A percentile compares a stretch with the other conserved stretches of the same genome.
phyloP scores from a whole-genome alignment of 2,888 invertebrate genomes.

The Bibio marci region DNA sequence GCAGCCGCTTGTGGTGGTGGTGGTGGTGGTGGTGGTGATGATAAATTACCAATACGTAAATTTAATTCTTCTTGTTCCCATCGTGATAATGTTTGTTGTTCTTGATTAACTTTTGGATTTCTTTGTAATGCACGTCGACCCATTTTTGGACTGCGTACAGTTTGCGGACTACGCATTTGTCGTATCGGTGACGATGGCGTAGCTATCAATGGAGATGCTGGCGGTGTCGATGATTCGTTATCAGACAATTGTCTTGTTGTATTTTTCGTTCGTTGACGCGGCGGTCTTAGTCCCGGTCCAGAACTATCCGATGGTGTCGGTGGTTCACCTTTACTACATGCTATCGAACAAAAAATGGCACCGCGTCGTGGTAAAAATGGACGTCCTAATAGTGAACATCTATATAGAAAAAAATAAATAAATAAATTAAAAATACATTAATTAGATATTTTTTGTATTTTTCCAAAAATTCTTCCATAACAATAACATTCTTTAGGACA shows the following conservation, averaged over 20 bases:
- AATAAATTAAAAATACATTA: neutral
- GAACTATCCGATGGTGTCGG: conserved; percentile 75
- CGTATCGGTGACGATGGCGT: conserved; percentile 41
- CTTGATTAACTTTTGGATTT: conserved; percentile 25
- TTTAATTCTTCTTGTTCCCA: conserved; percentile 2
- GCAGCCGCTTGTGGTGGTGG: neutral
- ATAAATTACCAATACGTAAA: neutral
- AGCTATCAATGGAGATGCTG: conserved; percentile 38
- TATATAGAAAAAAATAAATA: conserved; percentile 4
- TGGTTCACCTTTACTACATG: conserved; percentile 83
- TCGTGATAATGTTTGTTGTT: neutral
- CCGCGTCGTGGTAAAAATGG: conserved; percentile 85
- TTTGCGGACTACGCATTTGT: conserved; percentile 34
- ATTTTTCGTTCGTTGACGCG: conserved; percentile 32
- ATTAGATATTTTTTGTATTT: too few species aligned
- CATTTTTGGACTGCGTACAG: conserved; percentile 40
- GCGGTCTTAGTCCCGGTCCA: conserved; percentile 49
- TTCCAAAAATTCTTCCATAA: too few species aligned
- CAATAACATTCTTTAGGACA: too few species aligned
- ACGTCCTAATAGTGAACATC: conserved; percentile 53
- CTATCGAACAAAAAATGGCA: conserved; percentile 88
- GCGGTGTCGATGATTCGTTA: conserved; percentile 32
- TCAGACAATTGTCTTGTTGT: conserved; percentile 36
- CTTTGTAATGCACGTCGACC: conserved; percentile 33
- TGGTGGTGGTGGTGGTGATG: conserved; percentile 9